phyloP scores from a whole-genome alignment of 2,888 invertebrate genomes.

The Stomorhina lunata region DNA sequence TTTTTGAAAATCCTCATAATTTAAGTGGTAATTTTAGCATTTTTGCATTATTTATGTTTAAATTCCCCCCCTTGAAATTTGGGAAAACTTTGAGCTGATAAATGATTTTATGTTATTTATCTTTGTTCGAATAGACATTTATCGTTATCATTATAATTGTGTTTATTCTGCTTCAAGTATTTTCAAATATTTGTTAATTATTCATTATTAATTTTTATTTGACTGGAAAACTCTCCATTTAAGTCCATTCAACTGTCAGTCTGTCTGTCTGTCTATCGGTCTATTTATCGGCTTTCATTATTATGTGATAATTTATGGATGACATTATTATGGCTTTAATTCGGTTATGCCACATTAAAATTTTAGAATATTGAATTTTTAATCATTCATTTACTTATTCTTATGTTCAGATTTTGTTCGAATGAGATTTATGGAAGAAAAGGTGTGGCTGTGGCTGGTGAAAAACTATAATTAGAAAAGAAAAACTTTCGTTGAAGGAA shows the following conservation, averaged over 20 bases:
- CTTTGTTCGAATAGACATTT: conserved; percentile 55
- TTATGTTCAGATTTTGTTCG: background rate
- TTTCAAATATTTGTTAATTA: conserved; percentile 62
- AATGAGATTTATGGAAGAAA: conserved; percentile 51
- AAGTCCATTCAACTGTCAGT: too few species aligned
- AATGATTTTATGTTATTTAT: conserved; percentile 18
- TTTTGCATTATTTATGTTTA: background rate
- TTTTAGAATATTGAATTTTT: conserved; percentile 62
- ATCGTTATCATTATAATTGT: conserved; percentile 58
- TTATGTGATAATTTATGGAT: conserved; percentile 61
- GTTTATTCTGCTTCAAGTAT: conserved; percentile 55
- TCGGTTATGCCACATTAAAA: conserved; percentile 64
- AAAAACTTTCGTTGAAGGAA: background rate
- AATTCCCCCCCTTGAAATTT: conserved; percentile 11
- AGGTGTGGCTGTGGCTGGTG: conserved; percentile 34
- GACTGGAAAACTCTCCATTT: conserved; percentile 35
- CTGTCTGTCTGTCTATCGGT: too few species aligned
- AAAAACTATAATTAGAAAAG: background rate
- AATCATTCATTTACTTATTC: conserved; percentile 27
- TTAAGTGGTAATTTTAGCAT: conserved; percentile 9
- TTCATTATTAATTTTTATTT: conserved; percentile 26
- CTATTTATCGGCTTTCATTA: conserved; percentile 47
- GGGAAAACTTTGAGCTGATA: background rate
- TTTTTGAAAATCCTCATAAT: background rate
- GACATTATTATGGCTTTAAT: conserved; percentile 61